These are phyloP conservation scores for Scrobipalpa atriplicella DNA, from an alignment of 2,888 invertebrate genomes.

Conservation along the genomic window DNA sequence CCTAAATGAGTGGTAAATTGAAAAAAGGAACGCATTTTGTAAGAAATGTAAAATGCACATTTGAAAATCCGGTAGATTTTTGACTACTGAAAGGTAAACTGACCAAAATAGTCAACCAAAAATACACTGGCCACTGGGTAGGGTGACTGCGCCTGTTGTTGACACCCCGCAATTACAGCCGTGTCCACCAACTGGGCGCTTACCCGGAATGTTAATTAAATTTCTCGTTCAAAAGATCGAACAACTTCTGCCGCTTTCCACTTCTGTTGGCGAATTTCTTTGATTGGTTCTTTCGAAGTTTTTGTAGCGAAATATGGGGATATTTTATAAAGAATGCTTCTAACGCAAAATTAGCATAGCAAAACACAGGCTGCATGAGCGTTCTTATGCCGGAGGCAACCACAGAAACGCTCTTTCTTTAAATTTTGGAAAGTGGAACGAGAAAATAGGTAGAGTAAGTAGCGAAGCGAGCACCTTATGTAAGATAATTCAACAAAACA, in stretches of 20 bases:
- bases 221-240: conserved; percentile 56
- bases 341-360: conserved; percentile 8
- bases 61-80: not conserved
- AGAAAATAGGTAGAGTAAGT: not conserved
- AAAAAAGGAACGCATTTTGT: no score
- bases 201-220: conserved; percentile 70
- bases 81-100: conserved; percentile 14
- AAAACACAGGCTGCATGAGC: conserved; percentile 24
- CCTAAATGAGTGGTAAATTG: no score
- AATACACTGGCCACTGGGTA: conserved; percentile 24
- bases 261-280: conserved; percentile 50
- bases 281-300: conserved; percentile 44
- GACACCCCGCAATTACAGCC: conserved; percentile 68
- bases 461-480: no score
- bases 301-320: conserved; percentile 11
- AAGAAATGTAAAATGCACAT: not conserved
- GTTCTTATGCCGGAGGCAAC: conserved; percentile 41
- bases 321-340: conserved; percentile 24
- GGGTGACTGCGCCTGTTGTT: conserved; percentile 55
- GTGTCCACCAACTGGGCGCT: conserved; percentile 49
- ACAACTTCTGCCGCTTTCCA: conserved; percentile 56
- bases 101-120: conserved; percentile 19
- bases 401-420: conserved; percentile 44
- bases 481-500: no score
- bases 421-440: conserved; percentile 28